A percentile compares a stretch with the other conserved stretches of the same genome.
phyloP scores from a whole-genome alignment of 2,888 invertebrate genomes.

The Andrena marginata region DNA sequence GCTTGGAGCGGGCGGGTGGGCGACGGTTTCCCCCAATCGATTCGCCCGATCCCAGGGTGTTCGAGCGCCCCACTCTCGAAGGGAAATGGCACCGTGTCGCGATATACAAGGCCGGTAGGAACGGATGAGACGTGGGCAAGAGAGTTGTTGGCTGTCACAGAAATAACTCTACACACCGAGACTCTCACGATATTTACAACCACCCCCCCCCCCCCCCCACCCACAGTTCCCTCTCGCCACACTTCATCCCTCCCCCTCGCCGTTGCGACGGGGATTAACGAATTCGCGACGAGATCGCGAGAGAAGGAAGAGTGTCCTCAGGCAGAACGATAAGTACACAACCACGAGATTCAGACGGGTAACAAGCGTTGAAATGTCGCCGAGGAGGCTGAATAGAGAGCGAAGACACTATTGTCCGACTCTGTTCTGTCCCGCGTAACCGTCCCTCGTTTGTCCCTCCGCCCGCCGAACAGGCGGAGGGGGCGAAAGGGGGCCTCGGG shows the following conservation, averaged over 20 bases:
- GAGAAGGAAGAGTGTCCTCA: background rate
- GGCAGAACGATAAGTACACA: conserved; percentile 33
- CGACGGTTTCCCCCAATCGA: background rate
- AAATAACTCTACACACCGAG: conserved; percentile 77
- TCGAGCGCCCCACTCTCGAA: background rate
- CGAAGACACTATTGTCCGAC: conserved; percentile 1
- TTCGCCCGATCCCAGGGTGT: background rate
- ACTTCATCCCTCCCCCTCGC: background rate
- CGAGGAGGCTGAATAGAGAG: conserved; percentile 1
- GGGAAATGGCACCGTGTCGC: background rate
- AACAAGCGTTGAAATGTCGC: conserved; percentile 6
- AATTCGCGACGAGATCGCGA: conserved; percentile 14
- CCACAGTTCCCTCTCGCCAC: conserved; percentile 43
- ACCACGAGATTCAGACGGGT: conserved; percentile 7
- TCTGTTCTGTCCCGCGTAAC: background rate
- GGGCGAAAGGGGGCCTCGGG: background rate
- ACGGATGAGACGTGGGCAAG: conserved; percentile 73
- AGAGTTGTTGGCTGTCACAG: conserved; percentile 88
- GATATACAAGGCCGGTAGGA: background rate
- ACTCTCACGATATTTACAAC: conserved; percentile 53
- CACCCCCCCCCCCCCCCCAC: background rate
- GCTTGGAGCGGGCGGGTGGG: background rate
- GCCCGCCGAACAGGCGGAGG: background rate
- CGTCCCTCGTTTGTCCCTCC: background rate
- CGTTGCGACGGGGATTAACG: conserved; percentile 1